Percentiles rank a stretch among this genome's conserved stretches.
phyloP scores from a whole-genome alignment of 2,113 vertebrate species.

The Hippolais icterina region DNA sequence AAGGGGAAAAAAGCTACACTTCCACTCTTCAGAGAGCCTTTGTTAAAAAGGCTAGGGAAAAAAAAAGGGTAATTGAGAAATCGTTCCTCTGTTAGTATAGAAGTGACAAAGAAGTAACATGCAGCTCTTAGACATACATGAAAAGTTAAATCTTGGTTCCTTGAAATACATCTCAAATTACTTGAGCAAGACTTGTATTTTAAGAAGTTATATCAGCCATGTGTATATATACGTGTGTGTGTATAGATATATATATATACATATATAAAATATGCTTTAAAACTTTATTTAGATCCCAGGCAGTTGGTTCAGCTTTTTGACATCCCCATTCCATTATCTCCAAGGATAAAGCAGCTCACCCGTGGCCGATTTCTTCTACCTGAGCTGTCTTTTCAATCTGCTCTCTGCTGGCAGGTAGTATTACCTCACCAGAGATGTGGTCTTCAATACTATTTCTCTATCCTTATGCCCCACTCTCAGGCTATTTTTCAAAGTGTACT shows the following conservation, averaged over 20 bases:
- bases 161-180: not conserved
- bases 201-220: not conserved
- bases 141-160: not conserved
- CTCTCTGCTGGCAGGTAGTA: not conserved
- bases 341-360: not conserved
- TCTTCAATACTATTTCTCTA: not conserved
- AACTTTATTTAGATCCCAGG: not conserved
- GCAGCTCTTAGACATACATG: not conserved
- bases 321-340: not conserved
- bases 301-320: not conserved
- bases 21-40: not conserved
- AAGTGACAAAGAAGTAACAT: not conserved
- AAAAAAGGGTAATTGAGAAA: not conserved
- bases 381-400: not conserved
- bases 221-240: rapidly evolving
- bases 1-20: rapidly evolving
- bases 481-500: not conserved
- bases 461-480: not conserved
- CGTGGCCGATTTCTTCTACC: not conserved
- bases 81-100: not conserved
- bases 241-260: no score
- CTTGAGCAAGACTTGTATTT: not conserved
- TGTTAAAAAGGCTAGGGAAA: not conserved
- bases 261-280: not conserved
- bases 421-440: not conserved